Conservation (phyloP, 2,888 invertebrate species). For the Bimastos eiseni region DNA sequence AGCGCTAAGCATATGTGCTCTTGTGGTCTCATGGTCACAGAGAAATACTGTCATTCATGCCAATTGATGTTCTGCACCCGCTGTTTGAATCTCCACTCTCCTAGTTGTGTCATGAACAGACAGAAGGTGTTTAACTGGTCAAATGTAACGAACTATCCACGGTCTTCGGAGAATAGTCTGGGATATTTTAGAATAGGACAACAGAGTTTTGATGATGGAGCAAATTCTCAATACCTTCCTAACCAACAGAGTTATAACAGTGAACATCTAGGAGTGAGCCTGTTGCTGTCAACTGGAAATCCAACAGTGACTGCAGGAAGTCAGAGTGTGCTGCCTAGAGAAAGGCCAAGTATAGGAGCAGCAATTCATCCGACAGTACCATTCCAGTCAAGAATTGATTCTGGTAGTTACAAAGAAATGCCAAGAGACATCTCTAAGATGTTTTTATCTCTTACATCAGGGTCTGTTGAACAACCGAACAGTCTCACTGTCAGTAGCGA, state of each 20-base stretch:
- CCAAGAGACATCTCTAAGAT: neutral
- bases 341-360: neutral
- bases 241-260: neutral
- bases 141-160: neutral
- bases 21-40: neutral
- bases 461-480: neutral
- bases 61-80: neutral
- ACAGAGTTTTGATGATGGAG: neutral
- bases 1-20: neutral
- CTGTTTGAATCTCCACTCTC: conserved; percentile 3
- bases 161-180: neutral
- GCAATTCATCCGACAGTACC: neutral
- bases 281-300: neutral
- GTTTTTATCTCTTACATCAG: neutral
- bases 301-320: neutral
- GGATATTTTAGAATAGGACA: neutral
- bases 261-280: conserved; percentile 13
- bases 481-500: neutral
- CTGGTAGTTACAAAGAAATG: neutral
- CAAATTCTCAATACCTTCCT: conserved; percentile 13
- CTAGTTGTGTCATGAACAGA: neutral
- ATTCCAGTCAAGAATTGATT: neutral
- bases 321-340: neutral
- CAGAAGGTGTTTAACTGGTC: neutral
- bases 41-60: neutral